Percentiles rank a stretch among this genome's conserved stretches.
Evolutionary conservation across 2,113 vertebrate species (phyloP).

Genomic region (Cathartes aura): DNA sequence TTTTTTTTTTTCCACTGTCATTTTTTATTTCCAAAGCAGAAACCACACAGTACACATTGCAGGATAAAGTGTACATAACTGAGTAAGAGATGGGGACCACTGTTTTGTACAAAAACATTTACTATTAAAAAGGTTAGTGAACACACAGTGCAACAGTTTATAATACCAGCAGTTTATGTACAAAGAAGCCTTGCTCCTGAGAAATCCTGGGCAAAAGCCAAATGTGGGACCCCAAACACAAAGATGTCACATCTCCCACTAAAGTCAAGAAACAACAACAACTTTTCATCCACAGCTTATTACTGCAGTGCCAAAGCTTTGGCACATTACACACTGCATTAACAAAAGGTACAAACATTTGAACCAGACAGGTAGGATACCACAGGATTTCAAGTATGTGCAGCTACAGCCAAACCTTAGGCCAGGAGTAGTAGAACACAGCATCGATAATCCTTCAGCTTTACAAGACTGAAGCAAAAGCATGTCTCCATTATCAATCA

Average conservation of each 20-base stretch:
- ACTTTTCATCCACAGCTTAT: neutral
- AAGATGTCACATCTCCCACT: neutral
- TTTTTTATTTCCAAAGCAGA: neutral
- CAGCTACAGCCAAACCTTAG: neutral
- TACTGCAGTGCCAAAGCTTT: neutral
- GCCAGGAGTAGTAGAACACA: neutral
- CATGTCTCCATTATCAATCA: neutral
- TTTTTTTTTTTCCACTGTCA: neutral
- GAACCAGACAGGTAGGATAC: neutral
- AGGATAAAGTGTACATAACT: neutral
- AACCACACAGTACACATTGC: neutral
- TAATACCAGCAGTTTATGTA: neutral
- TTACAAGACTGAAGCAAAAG: neutral
- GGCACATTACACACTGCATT: neutral
- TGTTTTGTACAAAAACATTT: neutral
- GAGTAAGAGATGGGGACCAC: neutral
- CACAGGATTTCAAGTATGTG: neutral
- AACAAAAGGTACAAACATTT: neutral
- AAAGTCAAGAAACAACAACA: neutral
- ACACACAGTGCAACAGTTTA: neutral
- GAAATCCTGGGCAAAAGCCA: neutral
- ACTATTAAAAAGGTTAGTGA: neutral
- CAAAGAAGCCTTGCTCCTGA: neutral
- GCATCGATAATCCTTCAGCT: neutral
- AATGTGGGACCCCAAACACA: neutral